These are phyloP conservation scores for Epirrhoe alternata DNA, from an alignment of 2,888 invertebrate genomes.

Conservation along the genomic window DNA sequence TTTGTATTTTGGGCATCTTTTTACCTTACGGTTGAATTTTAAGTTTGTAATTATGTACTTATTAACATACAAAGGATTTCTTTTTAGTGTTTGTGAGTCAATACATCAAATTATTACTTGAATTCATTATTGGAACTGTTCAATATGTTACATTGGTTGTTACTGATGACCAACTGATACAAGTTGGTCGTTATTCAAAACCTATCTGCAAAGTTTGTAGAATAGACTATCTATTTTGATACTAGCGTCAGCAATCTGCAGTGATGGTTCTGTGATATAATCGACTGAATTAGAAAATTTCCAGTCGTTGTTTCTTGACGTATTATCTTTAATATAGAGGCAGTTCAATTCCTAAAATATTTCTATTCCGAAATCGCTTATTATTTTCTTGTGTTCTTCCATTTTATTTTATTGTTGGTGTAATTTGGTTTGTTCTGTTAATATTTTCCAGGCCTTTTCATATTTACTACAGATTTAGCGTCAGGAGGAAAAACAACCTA, in stretches of 20 bases:
- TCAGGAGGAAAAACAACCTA: no score
- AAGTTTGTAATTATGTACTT: no score
- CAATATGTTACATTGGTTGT: neutral
- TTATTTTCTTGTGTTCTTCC: neutral
- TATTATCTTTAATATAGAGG: constrained; percentile 28
- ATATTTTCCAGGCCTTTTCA: no score
- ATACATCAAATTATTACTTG: neutral
- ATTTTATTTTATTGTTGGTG: neutral
- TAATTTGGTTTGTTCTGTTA: no score
- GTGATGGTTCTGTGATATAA: constrained; percentile 57
- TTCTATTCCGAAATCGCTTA: neutral
- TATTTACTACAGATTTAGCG: no score
- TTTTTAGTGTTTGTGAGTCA: no score
- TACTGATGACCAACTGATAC: no score
- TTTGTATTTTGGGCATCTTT: neutral
- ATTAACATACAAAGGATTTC: no score
- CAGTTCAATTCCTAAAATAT: neutral
- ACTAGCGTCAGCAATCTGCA: constrained; percentile 54
- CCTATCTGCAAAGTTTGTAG: constrained; percentile 43
- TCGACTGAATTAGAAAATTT: constrained; percentile 64
- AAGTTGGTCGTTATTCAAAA: neutral
- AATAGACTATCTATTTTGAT: constrained; percentile 54
- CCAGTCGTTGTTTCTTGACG: constrained; percentile 41
- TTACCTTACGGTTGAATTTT: neutral
- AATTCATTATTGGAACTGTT: neutral